Conservation (phyloP, 2,113 vertebrate genomes). For the Anoplopoma fimbria region DNA sequence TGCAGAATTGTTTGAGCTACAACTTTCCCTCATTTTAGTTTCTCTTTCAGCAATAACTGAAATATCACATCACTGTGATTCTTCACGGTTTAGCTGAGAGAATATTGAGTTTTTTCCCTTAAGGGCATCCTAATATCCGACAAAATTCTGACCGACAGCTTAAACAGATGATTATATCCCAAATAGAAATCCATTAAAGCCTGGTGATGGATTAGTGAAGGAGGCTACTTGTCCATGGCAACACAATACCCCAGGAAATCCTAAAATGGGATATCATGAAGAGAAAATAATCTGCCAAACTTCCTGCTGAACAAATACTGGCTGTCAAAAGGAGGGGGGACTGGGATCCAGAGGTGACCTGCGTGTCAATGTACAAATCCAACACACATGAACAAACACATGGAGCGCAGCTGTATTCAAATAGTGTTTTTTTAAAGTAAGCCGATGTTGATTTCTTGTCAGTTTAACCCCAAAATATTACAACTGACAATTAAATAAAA, state of each 20-base stretch:
- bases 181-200: constrained; percentile 54
- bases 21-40: neutral
- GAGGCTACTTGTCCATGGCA: constrained; percentile 50
- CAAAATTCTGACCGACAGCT: constrained; percentile 53
- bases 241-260: constrained; percentile 62
- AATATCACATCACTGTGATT: no score
- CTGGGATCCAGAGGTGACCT: constrained; percentile 49
- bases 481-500: neutral
- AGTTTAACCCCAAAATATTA: neutral
- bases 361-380: neutral
- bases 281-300: constrained; percentile 58
- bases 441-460: neutral
- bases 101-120: constrained; percentile 44
- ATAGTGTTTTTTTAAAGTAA: neutral
- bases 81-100: neutral
- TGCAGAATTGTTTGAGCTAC: neutral
- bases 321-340: constrained; percentile 24
- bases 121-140: constrained; percentile 43
- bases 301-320: constrained; percentile 37
- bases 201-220: constrained; percentile 62
- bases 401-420: neutral
- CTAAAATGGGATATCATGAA: constrained; percentile 54
- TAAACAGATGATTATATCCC: constrained; percentile 61
- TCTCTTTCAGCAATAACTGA: neutral
- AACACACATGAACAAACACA: neutral